These are phyloP conservation scores for Nannoperca australis DNA, from an alignment of 2,797 vertebrate species.

Conservation along the genomic window DNA sequence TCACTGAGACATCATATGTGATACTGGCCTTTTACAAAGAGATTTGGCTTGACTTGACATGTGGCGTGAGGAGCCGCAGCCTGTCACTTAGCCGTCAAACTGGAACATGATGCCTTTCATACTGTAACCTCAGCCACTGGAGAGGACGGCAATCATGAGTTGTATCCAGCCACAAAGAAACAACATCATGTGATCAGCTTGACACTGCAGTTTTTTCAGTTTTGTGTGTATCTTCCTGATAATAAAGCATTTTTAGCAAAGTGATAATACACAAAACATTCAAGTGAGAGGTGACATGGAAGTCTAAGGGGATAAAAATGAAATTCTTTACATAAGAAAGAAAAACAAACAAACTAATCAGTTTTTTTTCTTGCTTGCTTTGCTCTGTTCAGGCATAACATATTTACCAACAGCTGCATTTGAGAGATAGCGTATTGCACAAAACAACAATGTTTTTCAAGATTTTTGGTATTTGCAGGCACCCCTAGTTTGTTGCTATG, in stretches of 20 bases:
- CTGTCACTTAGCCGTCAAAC: conserved; percentile 60
- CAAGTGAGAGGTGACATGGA: neutral
- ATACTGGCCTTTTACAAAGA: conserved; percentile 44
- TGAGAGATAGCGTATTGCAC: neutral
- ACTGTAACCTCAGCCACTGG: conserved; percentile 39
- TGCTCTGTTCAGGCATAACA: conserved; percentile 42
- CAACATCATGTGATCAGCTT: conserved; percentile 1
- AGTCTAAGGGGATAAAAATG: neutral
- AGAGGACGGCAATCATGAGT: conserved; percentile 13
- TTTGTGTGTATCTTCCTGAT: neutral
- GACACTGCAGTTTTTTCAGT: neutral
- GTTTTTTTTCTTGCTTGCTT: conserved; percentile 2
- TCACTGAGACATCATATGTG: conserved; percentile 29
- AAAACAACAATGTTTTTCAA: neutral
- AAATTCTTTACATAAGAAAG: conserved; percentile 2
- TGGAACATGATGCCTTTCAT: conserved; percentile 32
- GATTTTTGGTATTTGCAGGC: neutral
- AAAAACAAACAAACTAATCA: conserved; percentile 17
- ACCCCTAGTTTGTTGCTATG: neutral
- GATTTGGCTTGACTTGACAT: conserved; percentile 52
- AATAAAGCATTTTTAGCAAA: neutral
- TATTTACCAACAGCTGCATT: conserved; percentile 48
- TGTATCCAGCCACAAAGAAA: conserved; percentile 14
- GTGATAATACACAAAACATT: neutral
- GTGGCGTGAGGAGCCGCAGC: conserved; percentile 44